A percentile compares a stretch with the other conserved stretches of the same genome.
phyloP scores from a whole-genome alignment of 2,888 invertebrate genomes.

The Liopterus haemorrhoidalis region DNA sequence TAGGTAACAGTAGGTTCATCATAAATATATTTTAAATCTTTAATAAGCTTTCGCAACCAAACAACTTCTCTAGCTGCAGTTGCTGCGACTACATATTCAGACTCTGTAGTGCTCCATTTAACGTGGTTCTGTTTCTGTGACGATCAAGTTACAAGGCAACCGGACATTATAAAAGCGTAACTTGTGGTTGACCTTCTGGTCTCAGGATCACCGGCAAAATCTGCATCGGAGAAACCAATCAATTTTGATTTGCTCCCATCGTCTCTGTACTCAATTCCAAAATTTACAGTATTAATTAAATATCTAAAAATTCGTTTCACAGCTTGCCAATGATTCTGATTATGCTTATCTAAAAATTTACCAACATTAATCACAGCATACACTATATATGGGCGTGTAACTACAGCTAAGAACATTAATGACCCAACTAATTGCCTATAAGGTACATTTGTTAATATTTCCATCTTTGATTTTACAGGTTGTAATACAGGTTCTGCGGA shows the following conservation, averaged over 20 bases:
- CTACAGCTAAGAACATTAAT: not conserved
- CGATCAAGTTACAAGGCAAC: conserved; percentile 34
- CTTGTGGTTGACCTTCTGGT: conserved; percentile 34
- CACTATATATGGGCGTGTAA: not conserved
- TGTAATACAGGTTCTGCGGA: not conserved
- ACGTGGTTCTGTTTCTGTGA: conserved; percentile 33
- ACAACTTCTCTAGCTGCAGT: conserved; percentile 32
- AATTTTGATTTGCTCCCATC: conserved; percentile 20
- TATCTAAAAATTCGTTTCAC: conserved; percentile 34
- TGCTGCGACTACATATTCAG: conserved; percentile 36
- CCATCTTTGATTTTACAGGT: not conserved
- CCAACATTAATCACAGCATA: conserved; percentile 8
- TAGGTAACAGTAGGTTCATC: not conserved
- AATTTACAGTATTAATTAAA: conserved; percentile 29
- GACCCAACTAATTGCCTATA: not conserved
- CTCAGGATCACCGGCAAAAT: conserved; percentile 30
- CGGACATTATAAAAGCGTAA: conserved; percentile 30
- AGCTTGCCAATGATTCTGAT: conserved; percentile 21
- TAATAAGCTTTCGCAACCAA: conserved; percentile 25
- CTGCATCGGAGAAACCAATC: conserved; percentile 32
- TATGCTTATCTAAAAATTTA: conserved; percentile 1
- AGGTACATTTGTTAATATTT: not conserved
- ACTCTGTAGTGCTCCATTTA: conserved; percentile 35
- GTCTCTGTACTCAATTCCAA: conserved; percentile 24
- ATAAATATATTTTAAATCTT: not conserved